Base-by-base conservation (phyloP, 2,797 vertebrate genomes). In the Myripristis murdjan region DNA sequence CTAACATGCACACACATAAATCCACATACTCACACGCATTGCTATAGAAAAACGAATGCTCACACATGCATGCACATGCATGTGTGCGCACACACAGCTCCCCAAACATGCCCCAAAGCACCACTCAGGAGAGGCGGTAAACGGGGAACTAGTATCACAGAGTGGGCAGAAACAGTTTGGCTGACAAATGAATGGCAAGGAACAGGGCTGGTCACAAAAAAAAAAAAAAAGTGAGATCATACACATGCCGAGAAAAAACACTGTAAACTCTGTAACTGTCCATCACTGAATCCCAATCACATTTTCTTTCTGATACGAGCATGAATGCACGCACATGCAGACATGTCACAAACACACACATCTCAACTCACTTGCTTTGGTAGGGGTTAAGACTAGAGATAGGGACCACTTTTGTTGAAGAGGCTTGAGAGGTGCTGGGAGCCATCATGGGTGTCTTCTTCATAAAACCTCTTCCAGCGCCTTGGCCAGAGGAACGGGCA, bases 331-430 rank as follows among this genome's bases (percentile, higher is more conserved):
- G 14, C 22, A 28, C 33, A 44, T 11, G 22, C 24, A 68, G 16
- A 68, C 2, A 64, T 15, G 15, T 41, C 22, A 11, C 24, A 39
- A 11, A 51, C 18, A 74, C n/a, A 47, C 1, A 61, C 31, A 39
- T 31, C 37, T 56, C 11, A 18, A 97, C 97, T 95, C 86, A 99
- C 98, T 96, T 99, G 73, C 95, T 96, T 9, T 96, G 96, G 88
- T 99, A 98, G 0, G 97, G 98, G 86, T 97, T 98, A 77, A 99
- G 93, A 75, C 92, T 90, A 64, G 95, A 90, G 41, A 99, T 97
- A 0, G 96, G 95, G 8, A 97, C 93, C n/a, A 97, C 91, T 89
- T 96, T 98, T 14, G 70, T 0, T 65, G 91, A 69, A 2, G 95
- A 89, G 10, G 88, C 94, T 49, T 93, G 95, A 1, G 96, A 95